These are phyloP conservation scores for Otolemur garnettii DNA, from an alignment of 2,113 vertebrate species.

Conservation along the genomic window DNA sequence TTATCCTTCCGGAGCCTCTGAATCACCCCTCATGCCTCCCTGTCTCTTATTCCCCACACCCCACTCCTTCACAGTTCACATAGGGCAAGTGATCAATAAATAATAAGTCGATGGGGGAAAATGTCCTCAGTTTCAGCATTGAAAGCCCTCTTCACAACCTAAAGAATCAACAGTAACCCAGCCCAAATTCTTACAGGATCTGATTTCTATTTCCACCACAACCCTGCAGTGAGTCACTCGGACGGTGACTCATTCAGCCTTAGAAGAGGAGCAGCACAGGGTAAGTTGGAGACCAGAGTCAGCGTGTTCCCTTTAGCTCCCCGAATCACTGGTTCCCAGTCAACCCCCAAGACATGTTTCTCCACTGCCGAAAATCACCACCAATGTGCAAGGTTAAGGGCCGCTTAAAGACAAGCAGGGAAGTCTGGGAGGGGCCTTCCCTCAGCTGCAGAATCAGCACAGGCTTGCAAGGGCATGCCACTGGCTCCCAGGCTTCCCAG, in stretches of 20 bases:
- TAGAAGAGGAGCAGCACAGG: conserved; percentile 4
- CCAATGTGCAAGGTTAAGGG: not conserved
- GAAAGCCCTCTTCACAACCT: conserved; percentile 14
- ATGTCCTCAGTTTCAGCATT: not conserved
- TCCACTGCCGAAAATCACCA: not conserved
- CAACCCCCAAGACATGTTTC: conserved; percentile 25
- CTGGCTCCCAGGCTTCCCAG: not conserved
- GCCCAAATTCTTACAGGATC: conserved; percentile 46
- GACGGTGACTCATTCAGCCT: conserved; percentile 59
- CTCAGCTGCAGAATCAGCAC: conserved; percentile 17
- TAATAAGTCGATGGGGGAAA: not conserved
- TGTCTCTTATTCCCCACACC: not conserved
- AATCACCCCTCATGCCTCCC: not conserved
- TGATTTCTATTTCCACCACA: conserved; percentile 60
- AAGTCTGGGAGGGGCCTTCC: not conserved
- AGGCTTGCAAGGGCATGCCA: conserved; percentile 34
- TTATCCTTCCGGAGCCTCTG: not conserved
- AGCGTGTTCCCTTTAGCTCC: conserved; percentile 59
- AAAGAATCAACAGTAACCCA: conserved; percentile 42
- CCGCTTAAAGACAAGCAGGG: not conserved
- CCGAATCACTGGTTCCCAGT: conserved; percentile 48
- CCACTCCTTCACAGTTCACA: not conserved
- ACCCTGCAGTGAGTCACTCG: conserved; percentile 61
- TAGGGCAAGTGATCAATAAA: not conserved
- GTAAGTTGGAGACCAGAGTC: conserved; percentile 58